Base-by-base conservation (phyloP, 2,888 invertebrate genomes). In the Meiosimyza platycephala region DNA sequence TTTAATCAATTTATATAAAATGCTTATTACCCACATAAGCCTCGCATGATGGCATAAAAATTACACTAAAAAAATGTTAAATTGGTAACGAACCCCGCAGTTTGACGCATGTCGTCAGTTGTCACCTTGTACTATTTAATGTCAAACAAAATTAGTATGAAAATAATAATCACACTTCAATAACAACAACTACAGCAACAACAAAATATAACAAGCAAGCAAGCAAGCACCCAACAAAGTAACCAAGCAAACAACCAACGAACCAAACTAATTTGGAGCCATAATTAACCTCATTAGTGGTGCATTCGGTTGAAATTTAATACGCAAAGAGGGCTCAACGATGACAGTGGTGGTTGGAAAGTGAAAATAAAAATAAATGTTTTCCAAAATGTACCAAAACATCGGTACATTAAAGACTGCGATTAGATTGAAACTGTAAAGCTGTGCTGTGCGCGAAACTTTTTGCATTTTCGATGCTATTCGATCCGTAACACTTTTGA, bases 91-190 rank as follows among this genome's bases (percentile, higher is more conserved):
- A n/a, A 16, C n/a, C 40, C 60, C 64, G 62, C 47, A 65, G 65
- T 55, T 72, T 73, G 75, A 75, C 76, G 75, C 74, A 77, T 83
- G 82, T 83, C 82, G 78, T 76, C 84, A 79, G 78, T 79, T 83
- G 81, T 82, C 83, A 83, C 78, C 80, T 77, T 80, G 77, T 78
- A 73, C 75, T 76, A 76, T 76, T 80, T 79, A 77, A 77, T 79
- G 81, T 80, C 83, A 81, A 78, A 77, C 77, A 74, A 80, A 81
- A 77, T 84, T 80, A 81, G 77, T 79, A 71, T 74, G 76, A 74
- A 75, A 51, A 51, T 64, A 64, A 64, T 64, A 51, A 50, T 64
- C n/a, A 57, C 28, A 11, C 57, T 57, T 28, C 22, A 57, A 28
- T 6, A 6, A 57, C n/a, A 6, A 57, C n/a, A 57, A 57, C 22